Conservation (phyloP, 2,113 vertebrate species). For the Grantiella picta region DNA sequence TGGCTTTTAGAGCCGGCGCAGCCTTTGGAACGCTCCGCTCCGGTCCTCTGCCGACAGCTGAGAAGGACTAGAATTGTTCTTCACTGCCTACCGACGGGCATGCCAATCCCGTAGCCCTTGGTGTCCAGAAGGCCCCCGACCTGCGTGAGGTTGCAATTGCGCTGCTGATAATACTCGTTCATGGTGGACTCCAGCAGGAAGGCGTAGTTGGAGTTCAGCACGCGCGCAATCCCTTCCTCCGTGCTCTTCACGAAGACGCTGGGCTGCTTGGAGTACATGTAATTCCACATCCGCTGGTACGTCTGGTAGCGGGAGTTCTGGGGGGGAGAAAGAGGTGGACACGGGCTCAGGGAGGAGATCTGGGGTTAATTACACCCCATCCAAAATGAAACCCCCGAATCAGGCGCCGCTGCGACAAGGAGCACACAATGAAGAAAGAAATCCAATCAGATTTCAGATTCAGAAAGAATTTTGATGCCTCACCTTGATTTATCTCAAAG, state of each 20-base stretch:
- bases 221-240: constrained; percentile 94
- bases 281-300: constrained; percentile 99
- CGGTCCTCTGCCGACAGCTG: constrained; percentile 59
- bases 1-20: constrained; percentile 21
- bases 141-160: constrained; percentile 98
- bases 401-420: rapidly evolving
- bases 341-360: not conserved
- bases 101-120: constrained; percentile 98
- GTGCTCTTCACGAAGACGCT: constrained; percentile 99
- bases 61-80: constrained; percentile 70
- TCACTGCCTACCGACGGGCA: constrained; percentile 89
- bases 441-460: not conserved
- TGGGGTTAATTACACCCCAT: rapidly evolving
- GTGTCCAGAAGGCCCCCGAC: constrained; percentile 98
- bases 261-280: constrained; percentile 98
- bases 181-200: constrained; percentile 98
- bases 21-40: constrained; percentile 51
- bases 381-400: not conserved
- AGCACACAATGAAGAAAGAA: not conserved
- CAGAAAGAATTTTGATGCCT: not conserved
- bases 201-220: constrained; percentile 97
- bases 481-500: not conserved
- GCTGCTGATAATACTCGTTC: constrained; percentile 98
- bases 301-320: constrained; percentile 99
- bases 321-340: not conserved